These are phyloP conservation scores for Pyrocoelia pectoralis DNA, from an alignment of 2,888 invertebrate species.

Conservation along the genomic window DNA sequence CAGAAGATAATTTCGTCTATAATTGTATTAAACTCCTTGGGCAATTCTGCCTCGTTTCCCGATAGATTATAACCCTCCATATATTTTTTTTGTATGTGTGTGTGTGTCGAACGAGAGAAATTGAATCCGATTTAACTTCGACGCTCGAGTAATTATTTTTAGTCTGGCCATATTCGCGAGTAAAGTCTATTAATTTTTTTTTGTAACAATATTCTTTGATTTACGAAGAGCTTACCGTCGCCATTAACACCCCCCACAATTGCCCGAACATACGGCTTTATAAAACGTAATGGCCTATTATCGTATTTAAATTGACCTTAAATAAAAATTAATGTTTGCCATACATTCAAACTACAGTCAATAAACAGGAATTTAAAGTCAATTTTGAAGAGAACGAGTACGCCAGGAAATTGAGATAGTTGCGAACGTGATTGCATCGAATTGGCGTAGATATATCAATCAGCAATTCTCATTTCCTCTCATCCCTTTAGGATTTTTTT, in stretches of 20 bases:
- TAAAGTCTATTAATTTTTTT: background rate
- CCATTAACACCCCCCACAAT: conserved; percentile 36
- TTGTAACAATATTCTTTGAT: background rate
- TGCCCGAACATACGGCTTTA: conserved; percentile 34
- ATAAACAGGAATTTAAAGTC: conserved; percentile 46
- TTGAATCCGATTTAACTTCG: conserved; percentile 8
- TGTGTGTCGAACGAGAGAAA: background rate
- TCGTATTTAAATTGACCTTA: conserved; percentile 37
- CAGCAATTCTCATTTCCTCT: conserved; percentile 44
- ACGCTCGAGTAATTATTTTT: conserved; percentile 9
- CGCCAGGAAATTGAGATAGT: conserved; percentile 43
- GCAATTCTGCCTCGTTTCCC: conserved; percentile 26
- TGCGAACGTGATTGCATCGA: conserved; percentile 41
- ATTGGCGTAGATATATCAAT: conserved; percentile 45
- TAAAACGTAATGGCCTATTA: conserved; percentile 38
- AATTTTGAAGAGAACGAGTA: conserved; percentile 37
- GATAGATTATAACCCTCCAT: conserved; percentile 22
- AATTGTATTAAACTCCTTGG: conserved; percentile 38
- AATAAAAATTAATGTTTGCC: conserved; percentile 43
- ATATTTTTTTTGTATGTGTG: conserved; percentile 9
- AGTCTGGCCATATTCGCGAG: conserved; percentile 1
- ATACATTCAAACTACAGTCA: conserved; percentile 36
- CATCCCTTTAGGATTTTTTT: conserved; percentile 29
- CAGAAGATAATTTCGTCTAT: conserved; percentile 35
- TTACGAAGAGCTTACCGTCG: conserved; percentile 20